Evolutionary conservation across 2,888 invertebrate genomes (phyloP), one percentile per base, ranked within the genome.

Genomic region (Drosophila siamana): DNA sequence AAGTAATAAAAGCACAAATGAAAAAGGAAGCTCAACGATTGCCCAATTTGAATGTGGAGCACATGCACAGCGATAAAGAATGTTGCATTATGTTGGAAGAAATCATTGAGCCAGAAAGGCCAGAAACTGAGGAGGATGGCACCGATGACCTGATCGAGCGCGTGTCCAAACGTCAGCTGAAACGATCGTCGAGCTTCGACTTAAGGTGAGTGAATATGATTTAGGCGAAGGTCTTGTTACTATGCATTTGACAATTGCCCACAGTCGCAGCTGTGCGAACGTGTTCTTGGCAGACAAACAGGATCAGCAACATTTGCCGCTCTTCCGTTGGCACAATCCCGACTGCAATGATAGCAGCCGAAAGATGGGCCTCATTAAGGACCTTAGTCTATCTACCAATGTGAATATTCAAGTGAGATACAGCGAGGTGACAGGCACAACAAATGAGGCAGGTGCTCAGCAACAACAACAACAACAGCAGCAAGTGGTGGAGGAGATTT

Each of bases 271-370:
- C 7, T n/a, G 24, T 0, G 26, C 30, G 6, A 16, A 33, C 11
- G 30, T 54, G 33, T 4, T 41, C 43, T 6, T 40, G 13, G 7
- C 13, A 8, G 22, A 26, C 0, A 11, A 7, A 1, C 26, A 48
- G 7, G 41, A 59, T 4, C 62, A 24, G 8, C 40, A 50, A 1
- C 47, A 64, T 15, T 47, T 61, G 13, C 43, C 61, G 9, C n/a
- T 48, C 1, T 57, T 78, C 22, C 67, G 69, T 5, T 82, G 87
- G 87, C 81, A 88, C 22, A 57, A 64, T 40, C 87, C 87, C 1
- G 16, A 67, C 13, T 26, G 2, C 7, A 46, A 6, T 6, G 54
- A 56, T 3, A 7, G 15, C 1, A 40, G 41, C 4, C 26, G 47
- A 2, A 69, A 86, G 22, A 79, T 82, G 65, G 48, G 48, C 2